These are phyloP conservation scores for Ficedula albicollis DNA, from an alignment of 2,797 vertebrate genomes.

Conservation along the genomic window DNA sequence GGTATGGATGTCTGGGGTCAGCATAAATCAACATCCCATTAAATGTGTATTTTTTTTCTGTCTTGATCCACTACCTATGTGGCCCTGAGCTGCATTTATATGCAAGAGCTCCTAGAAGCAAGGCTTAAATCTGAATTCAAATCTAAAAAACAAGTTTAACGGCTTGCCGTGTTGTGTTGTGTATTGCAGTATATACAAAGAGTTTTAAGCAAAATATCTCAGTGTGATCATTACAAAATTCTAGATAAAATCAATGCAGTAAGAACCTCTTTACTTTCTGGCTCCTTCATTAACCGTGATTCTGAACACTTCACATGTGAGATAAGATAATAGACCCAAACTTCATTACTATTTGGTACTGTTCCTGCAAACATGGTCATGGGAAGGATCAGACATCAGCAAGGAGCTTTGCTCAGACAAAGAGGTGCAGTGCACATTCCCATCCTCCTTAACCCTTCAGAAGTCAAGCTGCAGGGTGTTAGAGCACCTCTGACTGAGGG, in stretches of 20 bases:
- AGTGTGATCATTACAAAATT: background rate
- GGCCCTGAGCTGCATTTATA: background rate
- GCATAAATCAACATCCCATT: background rate
- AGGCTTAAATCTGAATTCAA: background rate
- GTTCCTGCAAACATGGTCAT: background rate
- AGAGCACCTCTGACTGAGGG: background rate
- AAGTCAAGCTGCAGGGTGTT: background rate
- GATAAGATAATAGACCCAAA: background rate
- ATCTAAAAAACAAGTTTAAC: background rate
- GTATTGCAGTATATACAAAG: background rate
- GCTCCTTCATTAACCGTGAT: slow-evolving; percentile 2
- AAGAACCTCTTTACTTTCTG: background rate
- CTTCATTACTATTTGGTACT: background rate
- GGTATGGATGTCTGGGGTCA: background rate
- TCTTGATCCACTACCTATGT: background rate
- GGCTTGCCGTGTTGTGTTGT: background rate
- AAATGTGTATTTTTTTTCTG: background rate
- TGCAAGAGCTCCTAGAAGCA: background rate
- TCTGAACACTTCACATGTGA: background rate
- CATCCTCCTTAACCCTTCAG: background rate
- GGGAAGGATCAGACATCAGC: background rate
- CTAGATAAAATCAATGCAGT: background rate
- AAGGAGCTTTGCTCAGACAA: background rate
- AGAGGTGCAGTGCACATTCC: background rate
- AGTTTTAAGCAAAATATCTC: background rate